These are phyloP conservation scores for Monopis laevigella DNA, from an alignment of 2,888 invertebrate genomes.

Conservation along the genomic window DNA sequence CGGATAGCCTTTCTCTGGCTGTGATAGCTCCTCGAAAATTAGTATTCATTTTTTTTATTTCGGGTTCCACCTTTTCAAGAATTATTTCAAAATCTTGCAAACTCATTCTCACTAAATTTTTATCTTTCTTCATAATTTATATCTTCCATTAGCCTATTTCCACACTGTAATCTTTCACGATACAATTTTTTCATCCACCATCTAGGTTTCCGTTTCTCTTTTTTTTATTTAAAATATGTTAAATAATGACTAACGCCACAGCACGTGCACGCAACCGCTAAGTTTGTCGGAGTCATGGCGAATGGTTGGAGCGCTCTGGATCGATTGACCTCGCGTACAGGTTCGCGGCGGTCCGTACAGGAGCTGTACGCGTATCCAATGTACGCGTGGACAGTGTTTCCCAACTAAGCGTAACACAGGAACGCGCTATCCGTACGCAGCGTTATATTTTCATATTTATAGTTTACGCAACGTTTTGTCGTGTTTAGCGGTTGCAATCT, in stretches of 20 bases:
- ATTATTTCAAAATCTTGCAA: background rate
- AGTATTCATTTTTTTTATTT: background rate
- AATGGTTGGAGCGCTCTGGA: constrained; percentile 21
- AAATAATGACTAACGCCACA: constrained; percentile 15
- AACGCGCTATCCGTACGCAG: constrained; percentile 22
- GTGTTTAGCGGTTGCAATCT: too few species aligned
- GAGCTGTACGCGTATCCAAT: constrained; percentile 22
- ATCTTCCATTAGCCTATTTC: too few species aligned
- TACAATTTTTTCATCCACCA: constrained; percentile 21
- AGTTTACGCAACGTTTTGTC: too few species aligned
- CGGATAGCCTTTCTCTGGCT: constrained; percentile 1
- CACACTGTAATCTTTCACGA: too few species aligned
- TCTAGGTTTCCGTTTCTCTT: constrained; percentile 20
- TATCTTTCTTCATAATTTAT: too few species aligned
- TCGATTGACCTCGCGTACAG: constrained; percentile 21
- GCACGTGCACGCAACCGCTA: constrained; percentile 20
- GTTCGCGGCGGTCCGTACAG: constrained; percentile 22
- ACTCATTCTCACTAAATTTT: constrained; percentile 2
- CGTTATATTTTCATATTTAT: too few species aligned
- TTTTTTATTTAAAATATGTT: constrained; percentile 21
- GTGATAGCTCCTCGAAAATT: constrained; percentile 1
- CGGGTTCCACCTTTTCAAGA: background rate
- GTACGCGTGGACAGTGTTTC: constrained; percentile 21
- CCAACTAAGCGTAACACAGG: constrained; percentile 22
- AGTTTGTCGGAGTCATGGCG: constrained; percentile 23